Evolutionary conservation across 1,140 invertebrate genomes (phyloP), one percentile per base, ranked within the genome.

Genomic region (Drosophila novamexicana): DNA sequence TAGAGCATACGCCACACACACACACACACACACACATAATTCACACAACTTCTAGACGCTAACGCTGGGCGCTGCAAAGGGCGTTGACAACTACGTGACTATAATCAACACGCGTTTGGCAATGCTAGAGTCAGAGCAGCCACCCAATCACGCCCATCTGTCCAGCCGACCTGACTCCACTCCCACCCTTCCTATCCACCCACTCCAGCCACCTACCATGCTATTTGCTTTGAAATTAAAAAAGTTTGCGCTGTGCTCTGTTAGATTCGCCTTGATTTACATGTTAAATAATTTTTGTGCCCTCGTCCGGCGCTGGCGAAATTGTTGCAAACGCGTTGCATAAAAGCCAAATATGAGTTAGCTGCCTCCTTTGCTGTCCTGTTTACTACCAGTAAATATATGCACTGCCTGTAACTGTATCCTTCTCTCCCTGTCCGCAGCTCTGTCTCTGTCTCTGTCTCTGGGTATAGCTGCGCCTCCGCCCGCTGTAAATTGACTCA

Each of bases 171-270:
- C 62, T 52, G 56, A 58, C 66, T 44, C 69, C 22, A 42, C 62
- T 1, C 37, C 34, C 40, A 22, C 69, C 22, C 32, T 53, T 1
- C 36, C 34, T 37, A 12, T 29, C 4, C 4, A 29, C 22, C 4
- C 58, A 10, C 22, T 14, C 10, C 50, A 39, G 32, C 9, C 44
- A 18, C 49, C 70, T 45, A 22, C 36, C 66, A 39, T 47, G 65
- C 68, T 89, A 84, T 89, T 89, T 89, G 75, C 84, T 89, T 89
- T 89, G 80, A 89, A 89, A 89, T 89, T 89, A 89, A 89, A 89
- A 89, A 89, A 89, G 77, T 89, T 89, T 89, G 71, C 50, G 56
- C 77, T 75, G 52, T 69, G 57, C 84, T 70, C 77, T 88, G 83
- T 86, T 88, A 86, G 79, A 88, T 75, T 75, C 75, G 75, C 84